These are phyloP conservation scores for Chelonus insularis DNA, from an alignment of 1,140 invertebrate genomes.

Conservation along the genomic window DNA sequence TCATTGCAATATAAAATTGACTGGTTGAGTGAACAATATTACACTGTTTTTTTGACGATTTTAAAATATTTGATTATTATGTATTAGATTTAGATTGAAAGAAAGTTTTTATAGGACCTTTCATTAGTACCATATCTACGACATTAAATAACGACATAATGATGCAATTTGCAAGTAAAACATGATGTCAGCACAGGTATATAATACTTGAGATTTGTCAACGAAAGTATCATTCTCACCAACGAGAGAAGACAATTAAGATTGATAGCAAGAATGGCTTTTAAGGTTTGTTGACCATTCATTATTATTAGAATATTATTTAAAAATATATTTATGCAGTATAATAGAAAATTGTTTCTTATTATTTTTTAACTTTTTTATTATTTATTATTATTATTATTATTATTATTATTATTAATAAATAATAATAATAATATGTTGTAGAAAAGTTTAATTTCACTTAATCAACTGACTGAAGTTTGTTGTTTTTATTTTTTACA, in stretches of 20 bases:
- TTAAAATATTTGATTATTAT: slow-evolving; percentile 9
- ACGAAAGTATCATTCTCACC: slow-evolving; percentile 20
- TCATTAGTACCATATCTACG: slow-evolving; percentile 23
- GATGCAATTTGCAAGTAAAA: slow-evolving; percentile 40
- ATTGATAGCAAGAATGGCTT: slow-evolving; percentile 39
- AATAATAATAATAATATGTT: too few species aligned
- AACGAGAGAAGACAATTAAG: too few species aligned
- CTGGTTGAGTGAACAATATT: neutral
- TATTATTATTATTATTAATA: too few species aligned
- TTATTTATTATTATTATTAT: too few species aligned
- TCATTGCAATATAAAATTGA: too few species aligned
- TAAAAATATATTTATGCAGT: too few species aligned
- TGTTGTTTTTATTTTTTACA: too few species aligned
- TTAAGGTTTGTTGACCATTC: slow-evolving; percentile 51
- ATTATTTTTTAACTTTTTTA: too few species aligned
- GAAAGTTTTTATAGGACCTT: neutral
- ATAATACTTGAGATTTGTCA: slow-evolving; percentile 39
- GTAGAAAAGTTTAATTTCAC: too few species aligned
- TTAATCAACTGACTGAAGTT: too few species aligned
- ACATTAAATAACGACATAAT: slow-evolving; percentile 46
- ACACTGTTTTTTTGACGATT: neutral
- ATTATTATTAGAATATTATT: too few species aligned
- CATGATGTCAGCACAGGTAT: slow-evolving; percentile 28
- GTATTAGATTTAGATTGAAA: slow-evolving; percentile 18
- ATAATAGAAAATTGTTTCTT: too few species aligned